Evolutionary conservation across 2,888 invertebrate species (phyloP).

Genomic region (Baronia brevicornis): DNA sequence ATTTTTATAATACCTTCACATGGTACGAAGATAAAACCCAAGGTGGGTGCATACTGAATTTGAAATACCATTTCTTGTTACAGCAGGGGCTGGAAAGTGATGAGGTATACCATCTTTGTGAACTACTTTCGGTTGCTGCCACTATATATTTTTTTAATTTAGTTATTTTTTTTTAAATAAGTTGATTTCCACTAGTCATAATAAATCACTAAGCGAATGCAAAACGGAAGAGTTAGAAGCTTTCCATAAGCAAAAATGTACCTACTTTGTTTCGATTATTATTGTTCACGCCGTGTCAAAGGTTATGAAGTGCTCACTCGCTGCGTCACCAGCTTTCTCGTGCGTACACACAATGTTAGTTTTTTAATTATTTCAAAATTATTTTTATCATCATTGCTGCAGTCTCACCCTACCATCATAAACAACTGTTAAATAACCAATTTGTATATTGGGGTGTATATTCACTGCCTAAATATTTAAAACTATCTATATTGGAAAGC

Average conservation of each 20-base stretch:
- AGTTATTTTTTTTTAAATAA: slow-evolving; percentile 65
- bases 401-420: too few species aligned
- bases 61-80: slow-evolving; percentile 79
- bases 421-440: too few species aligned
- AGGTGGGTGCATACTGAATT: slow-evolving; percentile 76
- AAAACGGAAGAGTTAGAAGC: slow-evolving; percentile 72
- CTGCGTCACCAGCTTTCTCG: slow-evolving; percentile 58
- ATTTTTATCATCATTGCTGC: too few species aligned
- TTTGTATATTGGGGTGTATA: too few species aligned
- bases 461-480: too few species aligned
- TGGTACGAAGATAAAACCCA: slow-evolving; percentile 57
- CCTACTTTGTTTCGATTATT: slow-evolving; percentile 47
- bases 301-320: slow-evolving; percentile 50
- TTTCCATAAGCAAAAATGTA: slow-evolving; percentile 58
- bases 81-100: slow-evolving; percentile 96
- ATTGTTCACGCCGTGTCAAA: slow-evolving; percentile 49
- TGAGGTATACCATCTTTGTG: slow-evolving; percentile 84
- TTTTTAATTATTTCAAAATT: too few species aligned
- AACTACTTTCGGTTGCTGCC: slow-evolving; percentile 75
- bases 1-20: slow-evolving; percentile 30
- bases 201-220: slow-evolving; percentile 65
- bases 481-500: too few species aligned
- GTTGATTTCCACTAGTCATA: slow-evolving; percentile 68
- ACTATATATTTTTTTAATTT: slow-evolving; percentile 69
- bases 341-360: too few species aligned